Conservation (phyloP, 2,888 invertebrate species). For the Smittia aterrima region DNA sequence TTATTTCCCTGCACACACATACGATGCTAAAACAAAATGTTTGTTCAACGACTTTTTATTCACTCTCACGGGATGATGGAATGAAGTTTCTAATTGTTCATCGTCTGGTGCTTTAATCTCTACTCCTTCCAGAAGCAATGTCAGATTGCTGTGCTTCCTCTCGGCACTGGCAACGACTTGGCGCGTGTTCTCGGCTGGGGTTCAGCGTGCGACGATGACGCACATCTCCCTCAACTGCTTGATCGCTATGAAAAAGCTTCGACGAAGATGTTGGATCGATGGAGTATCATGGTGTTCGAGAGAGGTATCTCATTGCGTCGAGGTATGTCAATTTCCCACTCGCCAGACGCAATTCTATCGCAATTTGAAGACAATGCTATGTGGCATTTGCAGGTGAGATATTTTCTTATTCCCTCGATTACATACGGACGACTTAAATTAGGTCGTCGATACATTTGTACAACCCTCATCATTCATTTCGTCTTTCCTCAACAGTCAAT, state of each 20-base stretch:
- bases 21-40: too few relatives aligned
- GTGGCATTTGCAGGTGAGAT: slow-evolving; percentile 62
- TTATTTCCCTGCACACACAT: background rate
- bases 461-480: background rate
- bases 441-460: background rate
- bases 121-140: slow-evolving; percentile 70
- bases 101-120: background rate
- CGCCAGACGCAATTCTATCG: slow-evolving; percentile 57
- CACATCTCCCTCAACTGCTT: slow-evolving; percentile 84
- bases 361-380: slow-evolving; percentile 77
- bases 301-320: slow-evolving; percentile 64
- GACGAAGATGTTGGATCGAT: slow-evolving; percentile 95
- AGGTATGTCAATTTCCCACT: slow-evolving; percentile 55
- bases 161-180: slow-evolving; percentile 95
- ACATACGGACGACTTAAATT: too few relatives aligned
- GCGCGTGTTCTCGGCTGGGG: slow-evolving; percentile 97
- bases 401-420: too few relatives aligned
- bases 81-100: background rate
- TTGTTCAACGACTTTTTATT: too few relatives aligned
- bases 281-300: slow-evolving; percentile 95
- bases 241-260: slow-evolving; percentile 96
- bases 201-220: slow-evolving; percentile 85
- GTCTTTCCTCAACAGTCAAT: slow-evolving; percentile 61
- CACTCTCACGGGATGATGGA: too few relatives aligned
- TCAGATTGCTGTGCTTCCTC: slow-evolving; percentile 90